Base-by-base conservation (phyloP, 2,888 invertebrate species). In the Timandra comae region DNA sequence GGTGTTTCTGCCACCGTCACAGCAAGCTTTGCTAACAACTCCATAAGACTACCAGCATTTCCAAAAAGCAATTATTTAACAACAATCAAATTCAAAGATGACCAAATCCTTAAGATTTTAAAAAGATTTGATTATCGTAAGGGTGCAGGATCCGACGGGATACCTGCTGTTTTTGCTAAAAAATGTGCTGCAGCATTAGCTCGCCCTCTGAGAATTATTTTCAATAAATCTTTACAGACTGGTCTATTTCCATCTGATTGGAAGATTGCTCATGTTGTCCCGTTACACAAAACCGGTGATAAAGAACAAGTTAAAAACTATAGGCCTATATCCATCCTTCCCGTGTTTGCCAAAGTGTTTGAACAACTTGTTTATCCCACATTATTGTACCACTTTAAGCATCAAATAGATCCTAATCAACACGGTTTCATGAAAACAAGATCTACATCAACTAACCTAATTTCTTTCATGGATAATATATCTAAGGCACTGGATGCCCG, bases 371-470 rank as follows among this genome's bases (percentile, higher is more conserved):
- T 46, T 3, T 40, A 32, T 30, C 35, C 36, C 1, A 22, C 33
- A 8, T 31, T 48, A 3, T 28, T 25, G 7, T 29, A 31, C 6
- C 33, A 40, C 21, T 30, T 43, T 10, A 36, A 35, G 5, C 16
- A 13, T 12, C 8, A 31, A 25, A 9, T 44, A n/a, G 29, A n/a
- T 27, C 5, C 10, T 2, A 5, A 29, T 1, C 48, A 49, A 13
- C 46, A 48, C 21, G 49, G 49, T 2, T 54, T 54, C 22, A 12
- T 46, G 1, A 33, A 29, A 13, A 11, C n/a, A 1, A 33, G 40
- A 7, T 52, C 47, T 2, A 47, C 46, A 1, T 7, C 26, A 2
- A 41, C 43, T 0, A 51, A 51, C 12, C 23, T 50, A 1, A 16
- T 31, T 3, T n/a, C 25, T 1, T 40, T 35, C 12, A 8, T 37